Evolutionary conservation across 2,888 invertebrate species (phyloP).

Genomic region (Caenorhabditis sinica): DNA sequence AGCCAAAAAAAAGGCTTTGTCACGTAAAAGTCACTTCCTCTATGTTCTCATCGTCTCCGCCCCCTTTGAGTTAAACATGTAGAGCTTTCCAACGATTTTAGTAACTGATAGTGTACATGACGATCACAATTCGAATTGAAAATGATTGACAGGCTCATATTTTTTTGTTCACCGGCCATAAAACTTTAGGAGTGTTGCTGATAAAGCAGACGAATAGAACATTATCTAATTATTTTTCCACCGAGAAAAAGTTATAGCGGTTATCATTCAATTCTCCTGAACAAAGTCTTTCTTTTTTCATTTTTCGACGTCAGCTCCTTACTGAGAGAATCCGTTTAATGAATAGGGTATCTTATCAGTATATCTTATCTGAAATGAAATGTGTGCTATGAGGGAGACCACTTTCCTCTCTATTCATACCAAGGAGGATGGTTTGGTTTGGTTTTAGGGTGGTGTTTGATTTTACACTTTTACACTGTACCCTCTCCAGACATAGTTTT

Average conservation of each 20-base stretch:
- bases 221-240: conserved; percentile 24
- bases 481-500: background rate
- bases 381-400: background rate
- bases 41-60: background rate
- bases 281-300: background rate
- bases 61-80: conserved; percentile 40
- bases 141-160: conserved; percentile 30
- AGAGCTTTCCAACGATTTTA: conserved; percentile 21
- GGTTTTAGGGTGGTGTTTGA: background rate
- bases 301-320: background rate
- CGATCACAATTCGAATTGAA: background rate
- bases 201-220: conserved; percentile 27
- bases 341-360: conserved; percentile 1
- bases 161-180: conserved; percentile 27
- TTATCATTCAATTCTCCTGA: conserved; percentile 5
- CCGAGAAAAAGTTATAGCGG: conserved; percentile 1
- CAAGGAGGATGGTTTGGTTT: background rate
- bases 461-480: background rate
- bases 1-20: background rate
- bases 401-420: background rate
- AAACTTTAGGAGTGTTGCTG: conserved; percentile 9
- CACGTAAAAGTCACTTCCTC: background rate
- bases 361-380: background rate
- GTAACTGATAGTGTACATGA: conserved; percentile 14
- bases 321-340: background rate